Base-by-base conservation (phyloP, 2,888 invertebrate species). In the Ornithoptera alexandrae region DNA sequence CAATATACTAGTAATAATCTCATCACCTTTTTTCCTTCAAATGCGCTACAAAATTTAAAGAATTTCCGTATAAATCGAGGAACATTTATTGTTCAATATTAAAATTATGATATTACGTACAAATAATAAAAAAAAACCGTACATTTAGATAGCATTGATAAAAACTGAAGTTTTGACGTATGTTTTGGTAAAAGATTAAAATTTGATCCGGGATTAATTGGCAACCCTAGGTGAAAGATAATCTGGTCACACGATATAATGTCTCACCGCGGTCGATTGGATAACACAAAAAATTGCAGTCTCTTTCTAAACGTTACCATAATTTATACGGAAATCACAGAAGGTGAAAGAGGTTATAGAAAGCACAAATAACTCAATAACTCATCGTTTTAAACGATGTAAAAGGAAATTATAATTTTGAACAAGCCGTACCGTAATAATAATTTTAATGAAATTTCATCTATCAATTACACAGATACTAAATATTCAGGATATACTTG, bases 171-270 rank as follows among this genome's bases (percentile, higher is more conserved):
- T 30, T 30, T 30, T 30, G 30, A 30, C 30, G 30, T 22, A 22
- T 30, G 46, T 53, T 53, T n/a, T 53, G 12, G 53, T 18, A 3
- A 53, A 53, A 15, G 15, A n/a, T 12, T n/a, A n/a, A 7, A 6
- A 5, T n/a, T 53, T 6, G 53, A 53, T n/a, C 18, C n/a, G n/a
- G 6, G 53, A 53, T 53, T n/a, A 60, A 59, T n/a, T 66, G 60
- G 8, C 59, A 66, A n/a, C 66, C 66, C 66, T 66, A 60, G 1
- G 8, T 59, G 17, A 57, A 68, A 63, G 78, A 74, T 67, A 76
- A 75, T 75, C 78, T 75, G 74, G 78, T 76, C 78, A 75, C 74
- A 72, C 67, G 64, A 67, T 73, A 61, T 64, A 65, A 65, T 68
- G 66, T 68, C 61, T 67, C 62, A 59, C 59, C 62, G 62, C 63